Evolutionary conservation across 2,113 vertebrate species (phyloP), one percentile per base, ranked within the genome.

Genomic region (Alectura lathami): DNA sequence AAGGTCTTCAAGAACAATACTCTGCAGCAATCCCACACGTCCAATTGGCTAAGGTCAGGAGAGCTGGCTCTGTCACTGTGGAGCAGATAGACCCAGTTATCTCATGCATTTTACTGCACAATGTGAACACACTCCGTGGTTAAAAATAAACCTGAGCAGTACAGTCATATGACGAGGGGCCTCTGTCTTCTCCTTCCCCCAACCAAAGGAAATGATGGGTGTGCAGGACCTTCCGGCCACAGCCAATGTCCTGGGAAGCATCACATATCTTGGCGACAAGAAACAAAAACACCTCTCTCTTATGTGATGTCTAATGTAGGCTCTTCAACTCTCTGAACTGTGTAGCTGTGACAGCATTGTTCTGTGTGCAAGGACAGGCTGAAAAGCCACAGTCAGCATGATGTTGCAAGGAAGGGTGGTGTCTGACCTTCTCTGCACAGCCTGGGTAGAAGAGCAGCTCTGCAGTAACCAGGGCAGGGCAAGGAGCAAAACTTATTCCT

Each of bases 141-240:
- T 96, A 96, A 95, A 96, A 94, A 91, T 94, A 94, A 96, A 94
- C 70, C 64, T 83, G 23, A 88, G 66, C 9, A 74, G 60, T 42
- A 89, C 0, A 79, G 67, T 69, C 79, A 66, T 53, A 42, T 43
- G 63, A 38, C 56, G 26, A 85, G 50, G 18, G 53, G 67, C 67
- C n/a, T 67, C 88, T 66, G 27, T 45, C 42, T 42, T 89, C 21
- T 3, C 2, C 32, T 34, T 54, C 13, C 22, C 4, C 4, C 4
- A 3, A 2, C 6, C 42, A 53, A 80, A 77, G 77, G 8, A 83
- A 83, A 56, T 29, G 22, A 54, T 29, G 74, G 70, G 15, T 7
- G 0, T 17, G 23, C 24, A 47, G 54, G 20, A 94, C 47, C 29
- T 91, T 60, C 64, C 50, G 54, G 32, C 27, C n/a, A 24, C 0